Evolutionary conservation across 1,140 invertebrate species (phyloP).

Genomic region (Drosophila neocordata): DNA sequence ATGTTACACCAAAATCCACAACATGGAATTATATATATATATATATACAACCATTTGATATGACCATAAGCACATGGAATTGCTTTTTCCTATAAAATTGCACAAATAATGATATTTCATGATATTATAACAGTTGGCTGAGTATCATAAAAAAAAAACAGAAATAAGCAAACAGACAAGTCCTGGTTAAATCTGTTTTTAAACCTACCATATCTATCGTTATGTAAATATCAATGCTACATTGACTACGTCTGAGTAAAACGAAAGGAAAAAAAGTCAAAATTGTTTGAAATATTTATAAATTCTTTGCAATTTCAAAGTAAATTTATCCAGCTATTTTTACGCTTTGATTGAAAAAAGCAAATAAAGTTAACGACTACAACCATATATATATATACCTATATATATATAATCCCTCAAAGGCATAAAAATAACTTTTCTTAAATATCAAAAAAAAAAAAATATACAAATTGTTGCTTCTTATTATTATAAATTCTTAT

Average conservation of each 20-base stretch:
- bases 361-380: background rate
- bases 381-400: background rate
- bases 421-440: constrained; percentile 7
- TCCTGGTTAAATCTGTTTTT: too few relatives aligned
- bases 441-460: background rate
- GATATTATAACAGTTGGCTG: constrained; percentile 11
- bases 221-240: too few relatives aligned
- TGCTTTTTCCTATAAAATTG: background rate
- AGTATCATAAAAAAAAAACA: background rate
- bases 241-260: too few relatives aligned
- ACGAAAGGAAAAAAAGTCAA: too few relatives aligned
- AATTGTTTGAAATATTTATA: background rate
- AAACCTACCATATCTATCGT: too few relatives aligned
- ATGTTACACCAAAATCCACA: constrained; percentile 4
- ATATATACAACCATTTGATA: background rate
- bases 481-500: background rate
- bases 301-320: background rate
- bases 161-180: too few relatives aligned
- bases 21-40: background rate
- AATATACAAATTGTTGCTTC: background rate
- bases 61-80: background rate
- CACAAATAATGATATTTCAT: background rate
- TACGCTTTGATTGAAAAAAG: background rate
- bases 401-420: constrained; percentile 1
- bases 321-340: background rate